Evolutionary conservation across 2,888 invertebrate genomes (phyloP), one percentile per base, ranked within the genome.

Genomic region (Dryomyza anilis): DNA sequence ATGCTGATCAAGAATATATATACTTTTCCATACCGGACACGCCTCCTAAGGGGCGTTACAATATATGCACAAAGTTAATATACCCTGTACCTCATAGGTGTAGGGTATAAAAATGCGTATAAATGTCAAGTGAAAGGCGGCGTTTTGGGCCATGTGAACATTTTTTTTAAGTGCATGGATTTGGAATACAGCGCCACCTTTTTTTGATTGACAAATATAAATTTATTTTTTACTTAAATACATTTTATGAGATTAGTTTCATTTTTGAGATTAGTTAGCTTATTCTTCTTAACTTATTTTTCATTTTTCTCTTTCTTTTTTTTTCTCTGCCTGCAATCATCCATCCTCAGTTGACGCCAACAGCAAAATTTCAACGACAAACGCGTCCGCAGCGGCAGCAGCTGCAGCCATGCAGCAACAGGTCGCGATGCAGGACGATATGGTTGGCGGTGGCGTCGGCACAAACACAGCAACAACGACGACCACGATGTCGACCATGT

Each of bases 401-500:
- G 66, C 64, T 29, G 66, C 72, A 53, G 72, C 70, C 72, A 74
- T 74, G 71, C 78, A 69, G 68, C 74, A 74, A 72, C 76, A 76
- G 62, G 75, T 70, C 52, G 76, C 78, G 23, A 84, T 74, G 63
- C 80, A 79, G 64, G 80, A 80, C 63, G 81, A 81, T 19, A 73
- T 64, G 7, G 70, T 63, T 36, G 43, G 12, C 56, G 61, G 48
- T 69, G 12, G 64, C 52, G 6, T 52, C 50, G 39, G 30, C 39
- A 62, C 45, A 60, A 64, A 60, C 67, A 86, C 52, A 48, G 55
- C 50, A 43, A 46, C 58, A 60, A 46, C 64, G 63, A 59, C 68
- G 45, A 50, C 70, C 55, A 72, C 71, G 70, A 66, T 71, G 46
- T 85, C 66, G 85, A 84, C 73, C 86, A 87, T 53, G 86, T 86